Base-by-base conservation (phyloP, 2,113 vertebrate species). In the Myodes glareolus region DNA sequence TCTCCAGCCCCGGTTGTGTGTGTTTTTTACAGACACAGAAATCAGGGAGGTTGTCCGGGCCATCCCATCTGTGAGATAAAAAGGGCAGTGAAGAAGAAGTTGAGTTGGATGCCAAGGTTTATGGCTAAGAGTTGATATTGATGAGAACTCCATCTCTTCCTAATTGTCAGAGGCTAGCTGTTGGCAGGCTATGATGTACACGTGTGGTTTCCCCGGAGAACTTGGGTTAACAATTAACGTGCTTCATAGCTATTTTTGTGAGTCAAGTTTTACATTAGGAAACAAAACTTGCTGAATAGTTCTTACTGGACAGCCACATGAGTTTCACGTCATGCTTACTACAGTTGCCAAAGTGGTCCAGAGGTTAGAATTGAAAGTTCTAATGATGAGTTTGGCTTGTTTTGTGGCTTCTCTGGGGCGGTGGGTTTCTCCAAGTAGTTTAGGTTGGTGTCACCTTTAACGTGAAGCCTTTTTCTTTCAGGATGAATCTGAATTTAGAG, bases 401-500 rank as follows among this genome's bases (percentile, higher is more conserved):
- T 94, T 85, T 80, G 68, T 73, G 12, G n/a, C 72, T 17, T 67
- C 25, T 76, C 50, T 1, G 1, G 55, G 19, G 8, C 14, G 90
- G 52, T 0, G 42, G 47, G 42, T 76, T 94, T 92, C 58, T 88
- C 4, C n/a, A 61, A 75, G 33, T 67, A 33, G 8, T 72, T 45
- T 27, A 88, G 33, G 27, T 36, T 36, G 23, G 42, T 58, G 36
- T 63, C 2, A 21, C 68, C 42, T 45, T 77, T 94, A 88, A 97
- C 29, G 27, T 9, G 7, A 61, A 67, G 73, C 39, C 67, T 85
- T 92, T 94, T 82, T 39, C 58, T 91, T 96, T 85, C 97, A 99
- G 99, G 99, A 99, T 97, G 99, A 99, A 67, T 99, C 99, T 4
- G 99, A 99, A 96, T 99, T 99, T 95, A 99, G 99, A 97, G 99